Evolutionary conservation across 1,140 invertebrate species (phyloP).

Genomic region (Diorhabda sublineata): DNA sequence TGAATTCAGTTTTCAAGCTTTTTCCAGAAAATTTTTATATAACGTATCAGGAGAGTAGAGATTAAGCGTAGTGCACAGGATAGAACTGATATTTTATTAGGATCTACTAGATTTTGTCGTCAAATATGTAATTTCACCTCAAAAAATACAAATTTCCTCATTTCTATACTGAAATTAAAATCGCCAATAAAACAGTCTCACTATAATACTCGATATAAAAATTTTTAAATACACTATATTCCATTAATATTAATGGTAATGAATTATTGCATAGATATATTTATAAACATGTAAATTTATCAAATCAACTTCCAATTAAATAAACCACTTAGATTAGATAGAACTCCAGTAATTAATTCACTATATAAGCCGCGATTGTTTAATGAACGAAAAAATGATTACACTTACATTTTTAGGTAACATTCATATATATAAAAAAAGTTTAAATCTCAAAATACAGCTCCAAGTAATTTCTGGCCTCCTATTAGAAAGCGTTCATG

Average conservation of each 20-base stretch:
- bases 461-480: conserved; percentile 18
- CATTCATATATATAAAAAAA: neutral
- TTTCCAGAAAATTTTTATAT: conserved; percentile 49
- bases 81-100: conserved; percentile 12
- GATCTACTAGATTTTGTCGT: conserved; percentile 15
- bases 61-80: conserved; percentile 14
- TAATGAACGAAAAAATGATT: neutral
- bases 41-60: conserved; percentile 42
- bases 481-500: conserved; percentile 30
- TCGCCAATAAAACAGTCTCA: neutral
- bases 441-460: neutral
- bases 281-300: neutral
- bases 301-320: neutral
- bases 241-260: neutral
- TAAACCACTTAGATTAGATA: neutral
- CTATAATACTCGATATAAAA: conserved; percentile 5
- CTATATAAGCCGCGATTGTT: neutral
- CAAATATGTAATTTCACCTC: conserved; percentile 18
- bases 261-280: neutral
- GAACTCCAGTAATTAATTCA: neutral
- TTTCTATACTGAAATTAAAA: conserved; percentile 9
- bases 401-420: conserved; percentile 1
- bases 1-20: conserved; percentile 44
- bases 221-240: conserved; percentile 7
- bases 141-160: conserved; percentile 19